phyloP scores from a whole-genome alignment of 2,888 invertebrate genomes.

The Hipparchia semele region DNA sequence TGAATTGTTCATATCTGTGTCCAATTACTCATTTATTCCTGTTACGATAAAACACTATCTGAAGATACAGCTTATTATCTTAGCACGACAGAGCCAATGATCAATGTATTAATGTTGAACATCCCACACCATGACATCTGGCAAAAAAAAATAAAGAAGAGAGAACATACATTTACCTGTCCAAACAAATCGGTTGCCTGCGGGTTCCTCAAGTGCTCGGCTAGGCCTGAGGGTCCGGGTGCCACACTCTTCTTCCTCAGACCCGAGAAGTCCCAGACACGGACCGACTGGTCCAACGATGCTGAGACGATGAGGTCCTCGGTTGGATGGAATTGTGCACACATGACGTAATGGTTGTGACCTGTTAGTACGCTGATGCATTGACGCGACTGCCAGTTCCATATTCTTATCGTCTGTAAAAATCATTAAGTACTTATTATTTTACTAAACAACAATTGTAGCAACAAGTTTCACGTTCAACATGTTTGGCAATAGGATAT shows the following conservation, averaged over 20 bases:
- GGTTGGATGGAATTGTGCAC: slow-evolving; percentile 98
- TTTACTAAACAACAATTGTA: not conserved
- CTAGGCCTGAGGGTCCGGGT: slow-evolving; percentile 95
- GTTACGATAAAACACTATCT: too few species aligned
- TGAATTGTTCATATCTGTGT: too few species aligned
- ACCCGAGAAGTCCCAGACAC: slow-evolving; percentile 99
- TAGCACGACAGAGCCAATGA: not conserved
- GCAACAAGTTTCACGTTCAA: too few species aligned
- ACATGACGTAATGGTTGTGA: slow-evolving; percentile 99
- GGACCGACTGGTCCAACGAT: slow-evolving; percentile 98
- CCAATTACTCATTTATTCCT: too few species aligned
- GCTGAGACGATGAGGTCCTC: slow-evolving; percentile 99
- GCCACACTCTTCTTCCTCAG: slow-evolving; percentile 98
- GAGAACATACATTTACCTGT: slow-evolving; percentile 62
- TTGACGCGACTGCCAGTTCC: slow-evolving; percentile 99
- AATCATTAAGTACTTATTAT: not conserved
- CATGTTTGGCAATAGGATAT: too few species aligned
- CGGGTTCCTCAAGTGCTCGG: slow-evolving; percentile 93
- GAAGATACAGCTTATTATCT: too few species aligned
- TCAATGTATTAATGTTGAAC: not conserved
- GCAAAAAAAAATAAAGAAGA: slow-evolving; percentile 8
- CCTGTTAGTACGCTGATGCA: slow-evolving; percentile 97
- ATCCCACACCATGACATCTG: slow-evolving; percentile 2
- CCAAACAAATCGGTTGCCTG: slow-evolving; percentile 97
- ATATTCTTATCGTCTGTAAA: slow-evolving; percentile 95